phyloP scores from a whole-genome alignment of 2,113 vertebrate genomes.

The Ceyx cyanopectus region DNA sequence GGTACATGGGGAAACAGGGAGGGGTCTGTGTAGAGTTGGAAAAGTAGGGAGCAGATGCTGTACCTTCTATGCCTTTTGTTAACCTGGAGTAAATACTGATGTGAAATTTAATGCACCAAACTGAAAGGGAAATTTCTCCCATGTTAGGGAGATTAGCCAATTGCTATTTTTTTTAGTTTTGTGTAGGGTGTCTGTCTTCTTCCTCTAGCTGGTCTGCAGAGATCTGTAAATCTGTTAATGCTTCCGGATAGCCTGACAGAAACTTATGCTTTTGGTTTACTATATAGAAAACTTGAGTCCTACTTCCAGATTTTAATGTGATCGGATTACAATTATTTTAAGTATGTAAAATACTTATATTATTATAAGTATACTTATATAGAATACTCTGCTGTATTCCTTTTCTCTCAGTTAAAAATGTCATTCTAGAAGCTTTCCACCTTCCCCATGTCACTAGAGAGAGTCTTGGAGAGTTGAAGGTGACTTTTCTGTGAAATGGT shows the following conservation, averaged over 20 bases:
- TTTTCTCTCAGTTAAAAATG: background rate
- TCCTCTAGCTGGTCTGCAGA: background rate
- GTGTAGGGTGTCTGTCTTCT: background rate
- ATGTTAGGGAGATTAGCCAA: background rate
- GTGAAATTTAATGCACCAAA: background rate
- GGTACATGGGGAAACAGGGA: fast-evolving
- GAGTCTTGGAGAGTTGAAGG: constrained; percentile 24
- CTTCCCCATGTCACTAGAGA: background rate
- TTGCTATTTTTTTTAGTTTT: background rate
- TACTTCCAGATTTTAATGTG: background rate
- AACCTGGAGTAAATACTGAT: background rate
- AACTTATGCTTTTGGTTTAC: background rate
- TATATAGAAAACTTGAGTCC: background rate
- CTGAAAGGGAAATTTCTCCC: background rate
- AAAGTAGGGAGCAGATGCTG: fast-evolving
- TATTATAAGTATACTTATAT: too few relatives aligned
- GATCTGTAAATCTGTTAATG: background rate
- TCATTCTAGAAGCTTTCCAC: background rate
- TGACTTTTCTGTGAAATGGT: constrained; percentile 37
- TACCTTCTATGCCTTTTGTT: background rate
- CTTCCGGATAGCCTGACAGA: background rate
- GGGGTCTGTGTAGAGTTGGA: background rate
- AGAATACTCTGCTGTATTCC: background rate
- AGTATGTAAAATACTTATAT: background rate
- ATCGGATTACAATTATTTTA: background rate